Percentiles rank a stretch among this genome's conserved stretches.
phyloP scores from a whole-genome alignment of 2,113 vertebrate species.

The Gymnarchus niloticus region DNA sequence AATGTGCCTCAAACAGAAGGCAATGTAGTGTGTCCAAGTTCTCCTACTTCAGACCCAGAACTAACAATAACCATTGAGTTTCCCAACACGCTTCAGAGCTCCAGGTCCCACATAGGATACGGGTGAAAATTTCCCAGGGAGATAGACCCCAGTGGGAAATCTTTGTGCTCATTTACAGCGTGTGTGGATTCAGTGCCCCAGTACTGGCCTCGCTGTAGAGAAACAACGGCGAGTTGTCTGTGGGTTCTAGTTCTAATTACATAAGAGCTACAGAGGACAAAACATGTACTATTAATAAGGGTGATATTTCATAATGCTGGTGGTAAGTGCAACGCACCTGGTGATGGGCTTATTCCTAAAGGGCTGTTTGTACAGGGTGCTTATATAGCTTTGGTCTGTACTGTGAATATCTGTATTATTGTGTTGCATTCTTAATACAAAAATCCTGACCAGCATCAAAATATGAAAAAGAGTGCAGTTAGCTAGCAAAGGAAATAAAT shows the following conservation, averaged over 20 bases:
- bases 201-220: background rate
- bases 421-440: background rate
- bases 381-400: too few species aligned
- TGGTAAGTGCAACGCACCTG: background rate
- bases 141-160: background rate
- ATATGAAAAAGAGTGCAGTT: too few species aligned
- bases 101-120: background rate
- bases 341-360: background rate
- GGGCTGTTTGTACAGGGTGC: background rate
- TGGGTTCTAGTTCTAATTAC: background rate
- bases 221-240: background rate
- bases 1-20: slow-evolving; percentile 45
- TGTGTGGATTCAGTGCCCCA: background rate
- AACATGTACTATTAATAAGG: background rate
- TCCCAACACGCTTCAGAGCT: slow-evolving; percentile 21
- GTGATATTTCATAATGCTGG: background rate
- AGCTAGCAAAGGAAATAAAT: background rate
- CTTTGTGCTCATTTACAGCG: slow-evolving; percentile 34
- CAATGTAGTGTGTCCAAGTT: slow-evolving; percentile 37
- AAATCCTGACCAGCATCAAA: background rate
- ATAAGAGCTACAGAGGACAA: background rate
- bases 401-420: too few species aligned
- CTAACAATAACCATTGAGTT: slow-evolving; percentile 55
- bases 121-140: background rate
- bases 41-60: slow-evolving; percentile 38